Conservation (phyloP, 1,140 invertebrate genomes). For the Zaprionus inermis region DNA sequence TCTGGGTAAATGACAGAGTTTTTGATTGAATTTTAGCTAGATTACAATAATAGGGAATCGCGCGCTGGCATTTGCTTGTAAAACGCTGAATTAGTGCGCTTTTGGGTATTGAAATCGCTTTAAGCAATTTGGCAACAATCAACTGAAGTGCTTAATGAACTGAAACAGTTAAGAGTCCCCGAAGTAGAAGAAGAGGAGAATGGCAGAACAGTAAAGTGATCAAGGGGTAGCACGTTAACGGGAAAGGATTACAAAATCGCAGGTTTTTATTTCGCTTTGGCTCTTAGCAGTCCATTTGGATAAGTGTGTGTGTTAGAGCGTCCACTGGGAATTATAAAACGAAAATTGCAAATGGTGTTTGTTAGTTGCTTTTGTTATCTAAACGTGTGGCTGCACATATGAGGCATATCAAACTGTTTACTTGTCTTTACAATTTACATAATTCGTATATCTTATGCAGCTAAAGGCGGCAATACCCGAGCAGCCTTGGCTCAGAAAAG, state of each 20-base stretch:
- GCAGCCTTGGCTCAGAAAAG: not conserved
- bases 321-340: constrained; percentile 8
- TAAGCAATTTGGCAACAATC: constrained; percentile 33
- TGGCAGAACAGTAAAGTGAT: not conserved
- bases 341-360: not conserved
- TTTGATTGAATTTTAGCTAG: constrained; percentile 66
- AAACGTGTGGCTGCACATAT: not conserved
- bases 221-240: no score
- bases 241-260: constrained; percentile 17
- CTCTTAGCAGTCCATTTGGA: constrained; percentile 13
- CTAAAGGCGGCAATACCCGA: not conserved
- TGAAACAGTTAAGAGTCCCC: constrained; percentile 15
- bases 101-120: constrained; percentile 36
- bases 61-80: constrained; percentile 30
- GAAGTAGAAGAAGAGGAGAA: not conserved
- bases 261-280: constrained; percentile 4
- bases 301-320: not conserved
- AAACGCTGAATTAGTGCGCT: constrained; percentile 40
- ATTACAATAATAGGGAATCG: constrained; percentile 64
- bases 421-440: not conserved
- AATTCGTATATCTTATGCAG: not conserved
- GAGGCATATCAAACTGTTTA: not conserved
- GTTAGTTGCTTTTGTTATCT: constrained; percentile 2
- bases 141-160: constrained; percentile 31
- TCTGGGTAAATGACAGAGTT: constrained; percentile 45